phyloP scores from a whole-genome alignment of 2,888 invertebrate species.

The Zhengitettix transpicula region DNA sequence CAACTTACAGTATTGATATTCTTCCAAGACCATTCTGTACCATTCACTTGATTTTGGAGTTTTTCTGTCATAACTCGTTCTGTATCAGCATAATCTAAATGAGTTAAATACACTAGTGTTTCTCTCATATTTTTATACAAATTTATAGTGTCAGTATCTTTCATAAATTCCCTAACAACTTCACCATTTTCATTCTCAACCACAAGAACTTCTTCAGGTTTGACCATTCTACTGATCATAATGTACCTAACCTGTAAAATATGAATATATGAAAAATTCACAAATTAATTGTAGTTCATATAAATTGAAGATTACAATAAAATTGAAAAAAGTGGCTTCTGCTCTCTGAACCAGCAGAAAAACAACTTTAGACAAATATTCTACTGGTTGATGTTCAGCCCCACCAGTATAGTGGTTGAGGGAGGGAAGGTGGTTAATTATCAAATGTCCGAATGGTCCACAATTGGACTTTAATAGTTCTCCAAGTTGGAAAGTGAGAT shows the following conservation, averaged over 20 bases:
- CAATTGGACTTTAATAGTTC: too few species aligned
- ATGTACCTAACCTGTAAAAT: constrained; percentile 59
- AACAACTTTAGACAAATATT: too few species aligned
- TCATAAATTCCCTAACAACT: constrained; percentile 98
- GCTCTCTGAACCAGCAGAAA: too few species aligned
- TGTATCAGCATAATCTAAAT: constrained; percentile 94
- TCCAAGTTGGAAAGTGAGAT: too few species aligned
- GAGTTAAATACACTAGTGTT: constrained; percentile 92
- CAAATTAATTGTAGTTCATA: constrained; percentile 3
- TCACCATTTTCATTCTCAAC: constrained; percentile 99
- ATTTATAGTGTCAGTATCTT: constrained; percentile 98
- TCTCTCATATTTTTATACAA: constrained; percentile 99
- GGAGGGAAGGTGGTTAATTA: too few species aligned
- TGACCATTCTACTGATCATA: constrained; percentile 99
- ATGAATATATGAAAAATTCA: neutral
- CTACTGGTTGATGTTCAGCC: too few species aligned
- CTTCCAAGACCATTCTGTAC: constrained; percentile 99
- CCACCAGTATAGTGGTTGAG: too few species aligned
- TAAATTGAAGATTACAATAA: neutral
- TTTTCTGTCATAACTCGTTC: constrained; percentile 99
- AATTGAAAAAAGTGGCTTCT: too few species aligned
- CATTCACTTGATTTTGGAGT: constrained; percentile 94
- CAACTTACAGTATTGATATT: constrained; percentile 75
- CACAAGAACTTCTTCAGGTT: constrained; percentile 97
- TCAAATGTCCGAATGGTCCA: too few species aligned